Conservation (phyloP, 2,888 invertebrate genomes). For the Nasonovia ribisnigri region DNA sequence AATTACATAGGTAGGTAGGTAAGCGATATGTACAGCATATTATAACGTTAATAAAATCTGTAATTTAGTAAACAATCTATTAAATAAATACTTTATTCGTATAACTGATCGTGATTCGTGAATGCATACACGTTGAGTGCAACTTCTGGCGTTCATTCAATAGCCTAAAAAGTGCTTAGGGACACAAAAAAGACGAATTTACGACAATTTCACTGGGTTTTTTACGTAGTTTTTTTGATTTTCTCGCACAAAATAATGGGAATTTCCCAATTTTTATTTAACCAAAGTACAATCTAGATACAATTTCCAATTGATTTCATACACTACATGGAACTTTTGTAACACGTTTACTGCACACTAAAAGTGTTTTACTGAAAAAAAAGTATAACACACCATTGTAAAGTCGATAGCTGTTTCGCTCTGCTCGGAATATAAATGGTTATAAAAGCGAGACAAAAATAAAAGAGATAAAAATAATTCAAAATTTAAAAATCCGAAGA, state of each 20-base stretch:
- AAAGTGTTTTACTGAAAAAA: constrained; percentile 23
- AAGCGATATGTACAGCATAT: background rate
- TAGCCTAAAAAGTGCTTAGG: background rate
- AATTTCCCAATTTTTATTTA: constrained; percentile 13
- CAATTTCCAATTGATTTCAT: constrained; percentile 13
- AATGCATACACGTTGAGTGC: background rate
- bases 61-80: background rate
- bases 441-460: constrained; percentile 1
- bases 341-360: background rate
- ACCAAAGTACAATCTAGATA: constrained; percentile 32
- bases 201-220: background rate
- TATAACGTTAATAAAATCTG: background rate
- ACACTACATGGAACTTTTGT: background rate
- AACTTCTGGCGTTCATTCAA: background rate
- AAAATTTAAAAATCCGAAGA: background rate
- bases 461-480: background rate
- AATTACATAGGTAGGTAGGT: background rate
- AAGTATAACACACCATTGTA: background rate
- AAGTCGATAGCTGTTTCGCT: constrained; percentile 7
- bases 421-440: constrained; percentile 20
- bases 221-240: background rate
- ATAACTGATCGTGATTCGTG: background rate
- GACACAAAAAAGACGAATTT: background rate
- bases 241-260: constrained; percentile 6
- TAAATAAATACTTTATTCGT: background rate